Base-by-base conservation (phyloP, 1,140 invertebrate genomes). In the Carposina sasakii region DNA sequence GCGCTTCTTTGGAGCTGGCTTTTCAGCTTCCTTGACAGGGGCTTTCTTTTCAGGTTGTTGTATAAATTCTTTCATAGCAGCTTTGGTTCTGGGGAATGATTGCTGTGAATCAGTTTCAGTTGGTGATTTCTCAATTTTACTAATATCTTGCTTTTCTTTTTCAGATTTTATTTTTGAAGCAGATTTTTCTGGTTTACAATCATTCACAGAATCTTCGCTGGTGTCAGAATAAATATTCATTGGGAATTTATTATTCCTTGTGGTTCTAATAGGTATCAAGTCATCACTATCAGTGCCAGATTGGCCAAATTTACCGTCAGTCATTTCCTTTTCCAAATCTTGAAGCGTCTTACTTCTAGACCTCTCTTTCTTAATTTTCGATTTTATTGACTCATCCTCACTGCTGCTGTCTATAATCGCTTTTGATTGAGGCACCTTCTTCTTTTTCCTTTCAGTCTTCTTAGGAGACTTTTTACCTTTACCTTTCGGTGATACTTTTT, bases 41-140 rank as follows among this genome's bases (percentile, higher is more conserved):
- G 62, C 51, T 56, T 82, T 79, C 57, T 79, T 79, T 46, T 82
- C 83, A 47, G 76, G 71, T 53, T 83, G 77, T 13, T 77, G 76
- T 47, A 87, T 82, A 59, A 95, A 95, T 60, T 94, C 91, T 76
- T 95, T 95, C 56, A 94, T 90, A 8, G 93, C 91, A 8, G 92
- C 93, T 82, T 95, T 95, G 2, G 93, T 95, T 50, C 92, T 88
- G 43, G 88, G 87, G 43, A 87, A 77, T 65, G 77, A 89, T 76
- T 91, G 90, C 49, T 91, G 88, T 1, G 91, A 91, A 71, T 93
- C 91, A 59, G 86, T 90, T 40, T 69, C 87, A 55, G 86, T 89
- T 17, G 86, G 83, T 8, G 86, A 87, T 71, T 86, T 87, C 48
- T 84, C 78, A 42, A 86, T 81, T 58, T 88, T 87, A 23, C 44